A percentile compares a stretch with the other conserved stretches of the same genome.
Conservation (phyloP, 2,113 vertebrate genomes). For the Elephas maximus region DNA sequence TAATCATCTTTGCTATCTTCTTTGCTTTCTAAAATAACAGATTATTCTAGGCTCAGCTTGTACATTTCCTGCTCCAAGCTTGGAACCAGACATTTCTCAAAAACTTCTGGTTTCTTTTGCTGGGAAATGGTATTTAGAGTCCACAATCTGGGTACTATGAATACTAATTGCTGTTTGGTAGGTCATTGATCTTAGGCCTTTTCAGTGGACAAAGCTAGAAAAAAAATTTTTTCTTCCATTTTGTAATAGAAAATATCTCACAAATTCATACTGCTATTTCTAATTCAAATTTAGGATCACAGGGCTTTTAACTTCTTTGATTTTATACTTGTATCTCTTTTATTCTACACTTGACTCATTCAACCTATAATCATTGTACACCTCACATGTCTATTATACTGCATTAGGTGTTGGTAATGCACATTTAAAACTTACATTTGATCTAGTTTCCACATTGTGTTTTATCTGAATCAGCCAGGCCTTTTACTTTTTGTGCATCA, state of each 20-base stretch:
- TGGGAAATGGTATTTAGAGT: slow-evolving; percentile 8
- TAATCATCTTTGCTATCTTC: slow-evolving; percentile 24
- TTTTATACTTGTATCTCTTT: too few relatives aligned
- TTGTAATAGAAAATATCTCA: background rate
- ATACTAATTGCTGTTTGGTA: background rate
- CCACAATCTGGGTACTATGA: background rate
- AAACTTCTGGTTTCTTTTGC: slow-evolving; percentile 7
- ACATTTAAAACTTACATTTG: slow-evolving; percentile 1
- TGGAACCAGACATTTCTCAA: slow-evolving; percentile 36
- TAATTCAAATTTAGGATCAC: too few relatives aligned
- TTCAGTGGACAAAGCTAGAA: background rate
- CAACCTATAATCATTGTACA: background rate
- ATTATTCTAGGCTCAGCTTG: slow-evolving; percentile 2
- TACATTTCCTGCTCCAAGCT: background rate
- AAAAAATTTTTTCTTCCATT: background rate
- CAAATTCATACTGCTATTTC: background rate
- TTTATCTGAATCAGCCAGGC: background rate
- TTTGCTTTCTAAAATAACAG: slow-evolving; percentile 49
- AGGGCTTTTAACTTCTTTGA: too few relatives aligned
- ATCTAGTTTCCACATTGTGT: background rate
- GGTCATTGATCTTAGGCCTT: background rate
- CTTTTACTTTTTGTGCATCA: background rate
- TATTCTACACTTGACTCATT: background rate
- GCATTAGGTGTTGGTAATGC: background rate
- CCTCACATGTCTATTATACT: background rate